Conservation (phyloP, 1,140 invertebrate species). For the Zaprionus davidi region DNA sequence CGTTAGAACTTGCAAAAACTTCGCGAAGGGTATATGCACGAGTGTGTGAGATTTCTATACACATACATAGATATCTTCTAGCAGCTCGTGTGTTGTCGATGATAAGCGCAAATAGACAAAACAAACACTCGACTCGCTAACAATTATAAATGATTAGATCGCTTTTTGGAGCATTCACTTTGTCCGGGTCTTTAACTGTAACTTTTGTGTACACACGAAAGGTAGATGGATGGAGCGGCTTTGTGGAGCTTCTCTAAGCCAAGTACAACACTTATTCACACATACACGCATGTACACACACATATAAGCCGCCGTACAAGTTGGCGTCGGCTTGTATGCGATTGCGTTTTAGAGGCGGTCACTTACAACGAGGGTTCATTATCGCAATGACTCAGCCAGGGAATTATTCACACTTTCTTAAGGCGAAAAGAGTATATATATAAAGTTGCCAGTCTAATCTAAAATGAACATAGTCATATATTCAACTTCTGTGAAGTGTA, state of each 20-base stretch:
- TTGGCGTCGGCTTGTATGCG: not conserved
- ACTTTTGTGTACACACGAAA: constrained; percentile 46
- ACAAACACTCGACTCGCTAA: constrained; percentile 76
- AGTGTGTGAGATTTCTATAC: constrained; percentile 50
- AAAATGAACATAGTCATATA: too few species aligned
- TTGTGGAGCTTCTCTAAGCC: constrained; percentile 25
- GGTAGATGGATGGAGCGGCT: constrained; percentile 20
- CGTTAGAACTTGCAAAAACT: constrained; percentile 11
- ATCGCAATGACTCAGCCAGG: constrained; percentile 59
- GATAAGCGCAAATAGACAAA: constrained; percentile 81
- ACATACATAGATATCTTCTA: constrained; percentile 53
- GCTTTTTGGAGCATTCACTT: constrained; percentile 81
- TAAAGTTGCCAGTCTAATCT: not conserved
- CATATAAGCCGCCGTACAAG: not conserved
- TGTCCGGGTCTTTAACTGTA: constrained; percentile 73
- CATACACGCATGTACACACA: not conserved
- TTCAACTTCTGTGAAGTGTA: not conserved
- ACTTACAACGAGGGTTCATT: constrained; percentile 48
- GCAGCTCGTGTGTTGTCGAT: constrained; percentile 62
- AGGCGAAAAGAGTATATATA: constrained; percentile 4
- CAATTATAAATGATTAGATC: constrained; percentile 83
- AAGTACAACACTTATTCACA: not conserved
- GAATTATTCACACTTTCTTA: constrained; percentile 66
- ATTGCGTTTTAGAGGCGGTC: not conserved
- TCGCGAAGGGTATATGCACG: constrained; percentile 6